These are phyloP conservation scores for Brachionichthys hirsutus DNA, from an alignment of 2,113 vertebrate genomes.

Conservation along the genomic window DNA sequence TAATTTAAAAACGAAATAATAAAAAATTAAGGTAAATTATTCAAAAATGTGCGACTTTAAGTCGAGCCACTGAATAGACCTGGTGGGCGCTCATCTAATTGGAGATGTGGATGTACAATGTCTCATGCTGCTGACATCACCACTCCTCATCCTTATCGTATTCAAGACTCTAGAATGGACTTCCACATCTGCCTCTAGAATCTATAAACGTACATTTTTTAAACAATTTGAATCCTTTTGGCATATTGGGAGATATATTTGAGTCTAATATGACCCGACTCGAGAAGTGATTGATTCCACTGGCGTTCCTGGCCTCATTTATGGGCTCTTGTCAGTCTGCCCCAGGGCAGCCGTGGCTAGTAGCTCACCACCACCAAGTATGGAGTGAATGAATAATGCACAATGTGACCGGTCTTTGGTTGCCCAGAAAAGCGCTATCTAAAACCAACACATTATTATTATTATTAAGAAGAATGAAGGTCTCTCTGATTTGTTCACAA, in stretches of 20 bases:
- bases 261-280: not conserved
- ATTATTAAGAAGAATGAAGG: constrained; percentile 21
- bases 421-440: too few species aligned
- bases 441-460: too few species aligned
- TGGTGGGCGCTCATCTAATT: constrained; percentile 38
- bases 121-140: constrained; percentile 26
- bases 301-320: not conserved
- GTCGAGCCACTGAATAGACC: constrained; percentile 39
- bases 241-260: constrained; percentile 12
- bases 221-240: not conserved
- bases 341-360: too few species aligned
- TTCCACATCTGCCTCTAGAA: too few species aligned
- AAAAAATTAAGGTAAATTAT: too few species aligned
- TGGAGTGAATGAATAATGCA: too few species aligned
- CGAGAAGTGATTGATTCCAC: constrained; percentile 13
- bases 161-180: too few species aligned
- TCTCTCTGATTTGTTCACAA: constrained; percentile 46
- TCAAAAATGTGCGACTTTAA: constrained; percentile 41
- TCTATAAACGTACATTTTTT: too few species aligned
- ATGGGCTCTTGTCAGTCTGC: too few species aligned
- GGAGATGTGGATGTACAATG: constrained; percentile 42
- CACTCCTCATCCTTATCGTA: not conserved
- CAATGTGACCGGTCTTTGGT: too few species aligned
- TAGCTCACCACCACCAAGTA: too few species aligned
- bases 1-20: too few species aligned